phyloP scores from a whole-genome alignment of 2,797 vertebrate species.

The Malacoraja senta region DNA sequence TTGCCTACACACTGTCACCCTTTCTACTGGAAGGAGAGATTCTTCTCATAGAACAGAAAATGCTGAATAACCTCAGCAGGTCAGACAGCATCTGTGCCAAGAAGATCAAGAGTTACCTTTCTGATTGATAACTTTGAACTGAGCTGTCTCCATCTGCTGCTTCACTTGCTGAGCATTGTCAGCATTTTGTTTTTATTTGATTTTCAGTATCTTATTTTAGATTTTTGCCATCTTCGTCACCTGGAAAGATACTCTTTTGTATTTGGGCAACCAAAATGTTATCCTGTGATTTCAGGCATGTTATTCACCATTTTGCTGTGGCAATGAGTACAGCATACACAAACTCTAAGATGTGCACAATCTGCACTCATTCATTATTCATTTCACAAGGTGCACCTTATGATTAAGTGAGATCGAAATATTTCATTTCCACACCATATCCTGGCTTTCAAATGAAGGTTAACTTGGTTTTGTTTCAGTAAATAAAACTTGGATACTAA shows the following conservation, averaged over 20 bases:
- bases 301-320: background rate
- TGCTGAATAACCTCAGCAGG: too few species aligned
- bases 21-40: background rate
- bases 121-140: too few species aligned
- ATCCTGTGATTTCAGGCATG: background rate
- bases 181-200: too few species aligned
- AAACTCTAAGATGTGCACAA: background rate
- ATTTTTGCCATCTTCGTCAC: background rate
- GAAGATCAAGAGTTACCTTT: too few species aligned
- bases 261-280: background rate
- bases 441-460: conserved; percentile 41
- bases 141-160: too few species aligned
- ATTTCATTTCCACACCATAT: conserved; percentile 6
- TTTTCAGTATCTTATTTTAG: background rate
- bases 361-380: conserved; percentile 4
- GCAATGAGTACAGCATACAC: background rate
- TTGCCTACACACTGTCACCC: background rate
- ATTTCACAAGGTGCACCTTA: conserved; percentile 19
- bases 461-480: conserved; percentile 23
- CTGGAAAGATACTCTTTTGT: background rate
- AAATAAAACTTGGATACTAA: background rate
- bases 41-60: too few species aligned
- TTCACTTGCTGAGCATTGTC: too few species aligned
- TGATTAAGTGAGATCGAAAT: background rate
- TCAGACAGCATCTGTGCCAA: too few species aligned